phyloP scores from a whole-genome alignment of 2,797 vertebrate species.

The Pseudomugil gertrudae region DNA sequence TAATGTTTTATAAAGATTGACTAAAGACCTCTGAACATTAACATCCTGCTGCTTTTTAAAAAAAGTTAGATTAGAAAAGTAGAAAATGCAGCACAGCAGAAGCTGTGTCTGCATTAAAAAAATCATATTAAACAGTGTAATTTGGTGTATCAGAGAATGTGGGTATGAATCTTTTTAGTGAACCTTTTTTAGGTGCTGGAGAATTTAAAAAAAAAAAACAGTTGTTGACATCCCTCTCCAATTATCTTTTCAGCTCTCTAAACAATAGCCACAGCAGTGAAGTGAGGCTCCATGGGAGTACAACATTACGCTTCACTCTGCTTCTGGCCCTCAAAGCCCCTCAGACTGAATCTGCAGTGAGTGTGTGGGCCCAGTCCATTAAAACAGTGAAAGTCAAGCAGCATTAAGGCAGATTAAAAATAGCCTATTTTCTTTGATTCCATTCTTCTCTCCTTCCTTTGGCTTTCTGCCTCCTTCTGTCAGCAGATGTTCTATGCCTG shows the following conservation, averaged over 20 bases:
- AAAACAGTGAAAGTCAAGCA: conserved; percentile 44
- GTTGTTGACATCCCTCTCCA: conserved; percentile 14
- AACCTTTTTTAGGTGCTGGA: neutral
- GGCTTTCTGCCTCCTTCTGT: conserved; percentile 23
- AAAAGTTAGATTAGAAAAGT: too few species aligned
- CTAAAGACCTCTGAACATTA: neutral
- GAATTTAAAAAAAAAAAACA: conserved; percentile 29
- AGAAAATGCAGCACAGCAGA: too few species aligned
- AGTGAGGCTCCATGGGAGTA: conserved; percentile 27
- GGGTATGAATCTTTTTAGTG: neutral
- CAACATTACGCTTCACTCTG: conserved; percentile 24
- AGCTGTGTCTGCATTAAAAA: neutral
- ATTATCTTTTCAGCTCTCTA: conserved; percentile 35
- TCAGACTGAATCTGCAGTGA: conserved; percentile 46
- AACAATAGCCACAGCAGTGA: conserved; percentile 25
- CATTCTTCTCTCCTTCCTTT: conserved; percentile 38
- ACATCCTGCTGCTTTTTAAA: neutral
- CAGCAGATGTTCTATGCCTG: conserved; percentile 49
- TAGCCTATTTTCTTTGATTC: conserved; percentile 27
- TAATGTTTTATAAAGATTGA: neutral
- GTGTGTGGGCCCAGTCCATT: conserved; percentile 55
- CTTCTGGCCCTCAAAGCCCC: conserved; percentile 37
- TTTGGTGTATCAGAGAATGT: neutral
- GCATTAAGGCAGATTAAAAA: conserved; percentile 53
- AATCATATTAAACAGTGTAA: neutral